phyloP scores from a whole-genome alignment of 2,113 vertebrate species.

The Rhinoptilus africanus region DNA sequence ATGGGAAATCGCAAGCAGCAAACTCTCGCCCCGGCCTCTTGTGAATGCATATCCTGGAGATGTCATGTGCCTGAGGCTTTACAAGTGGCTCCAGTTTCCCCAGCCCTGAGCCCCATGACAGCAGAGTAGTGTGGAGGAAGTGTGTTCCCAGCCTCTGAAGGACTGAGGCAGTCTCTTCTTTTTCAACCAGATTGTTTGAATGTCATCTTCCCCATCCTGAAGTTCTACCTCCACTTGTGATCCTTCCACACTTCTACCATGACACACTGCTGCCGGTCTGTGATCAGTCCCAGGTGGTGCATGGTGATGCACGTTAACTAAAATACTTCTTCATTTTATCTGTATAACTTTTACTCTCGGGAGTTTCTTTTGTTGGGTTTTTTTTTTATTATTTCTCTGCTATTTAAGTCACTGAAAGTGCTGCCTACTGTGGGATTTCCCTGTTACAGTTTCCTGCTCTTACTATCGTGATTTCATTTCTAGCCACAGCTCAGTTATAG shows the following conservation, averaged over 20 bases:
- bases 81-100: not conserved
- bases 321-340: not conserved
- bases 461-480: not conserved
- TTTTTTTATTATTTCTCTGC: not conserved
- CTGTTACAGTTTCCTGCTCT: not conserved
- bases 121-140: not conserved
- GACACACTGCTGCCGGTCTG: not conserved
- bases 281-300: not conserved
- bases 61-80: not conserved
- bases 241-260: not conserved
- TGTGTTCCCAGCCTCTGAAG: not conserved
- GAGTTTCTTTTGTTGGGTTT: not conserved
- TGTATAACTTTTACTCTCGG: not conserved
- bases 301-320: not conserved
- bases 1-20: not conserved
- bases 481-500: not conserved
- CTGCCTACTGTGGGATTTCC: not conserved
- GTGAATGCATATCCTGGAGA: not conserved
- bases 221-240: not conserved
- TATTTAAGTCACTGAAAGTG: not conserved
- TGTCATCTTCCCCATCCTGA: not conserved
- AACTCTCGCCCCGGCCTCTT: not conserved
- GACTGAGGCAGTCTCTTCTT: not conserved
- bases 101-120: not conserved
- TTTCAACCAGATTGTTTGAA: not conserved